Conservation (phyloP, 2,888 invertebrate genomes). For the Melanostoma scalare region DNA sequence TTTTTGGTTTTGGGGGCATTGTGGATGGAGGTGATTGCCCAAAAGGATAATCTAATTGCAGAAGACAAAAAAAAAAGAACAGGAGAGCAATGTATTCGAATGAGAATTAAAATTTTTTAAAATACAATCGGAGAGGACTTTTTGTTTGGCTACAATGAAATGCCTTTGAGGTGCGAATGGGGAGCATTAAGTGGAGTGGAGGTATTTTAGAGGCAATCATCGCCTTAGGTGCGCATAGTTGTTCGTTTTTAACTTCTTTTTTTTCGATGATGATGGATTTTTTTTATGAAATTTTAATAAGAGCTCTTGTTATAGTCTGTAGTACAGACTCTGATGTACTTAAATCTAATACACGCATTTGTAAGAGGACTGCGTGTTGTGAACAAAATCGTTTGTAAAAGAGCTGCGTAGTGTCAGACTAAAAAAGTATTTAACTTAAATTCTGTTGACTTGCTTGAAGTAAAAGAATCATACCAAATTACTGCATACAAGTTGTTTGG, state of each 20-base stretch:
- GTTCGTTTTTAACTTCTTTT: not conserved
- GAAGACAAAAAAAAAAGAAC: conserved; percentile 1
- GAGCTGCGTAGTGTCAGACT: too few species aligned
- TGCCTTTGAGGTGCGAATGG: conserved; percentile 54
- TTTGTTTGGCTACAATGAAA: conserved; percentile 48
- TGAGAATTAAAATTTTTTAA: conserved; percentile 17
- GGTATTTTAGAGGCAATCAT: conserved; percentile 74
- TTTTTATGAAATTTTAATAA: not conserved
- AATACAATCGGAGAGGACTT: conserved; percentile 25
- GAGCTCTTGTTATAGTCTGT: too few species aligned
- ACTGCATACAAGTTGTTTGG: too few species aligned
- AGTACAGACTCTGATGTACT: too few species aligned
- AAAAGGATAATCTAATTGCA: conserved; percentile 73
- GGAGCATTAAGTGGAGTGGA: conserved; percentile 4
- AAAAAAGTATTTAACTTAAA: too few species aligned
- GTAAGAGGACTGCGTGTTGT: too few species aligned
- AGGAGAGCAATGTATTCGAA: not conserved
- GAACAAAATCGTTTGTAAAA: too few species aligned
- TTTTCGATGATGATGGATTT: not conserved
- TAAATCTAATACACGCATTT: too few species aligned
- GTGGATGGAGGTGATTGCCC: conserved; percentile 57
- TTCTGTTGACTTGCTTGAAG: too few species aligned
- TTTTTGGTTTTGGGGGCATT: not conserved
- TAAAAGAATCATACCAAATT: too few species aligned
- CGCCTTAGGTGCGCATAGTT: conserved; percentile 74